Evolutionary conservation across 2,113 vertebrate genomes (phyloP), one percentile per base, ranked within the genome.

Genomic region (Loxodonta africana): DNA sequence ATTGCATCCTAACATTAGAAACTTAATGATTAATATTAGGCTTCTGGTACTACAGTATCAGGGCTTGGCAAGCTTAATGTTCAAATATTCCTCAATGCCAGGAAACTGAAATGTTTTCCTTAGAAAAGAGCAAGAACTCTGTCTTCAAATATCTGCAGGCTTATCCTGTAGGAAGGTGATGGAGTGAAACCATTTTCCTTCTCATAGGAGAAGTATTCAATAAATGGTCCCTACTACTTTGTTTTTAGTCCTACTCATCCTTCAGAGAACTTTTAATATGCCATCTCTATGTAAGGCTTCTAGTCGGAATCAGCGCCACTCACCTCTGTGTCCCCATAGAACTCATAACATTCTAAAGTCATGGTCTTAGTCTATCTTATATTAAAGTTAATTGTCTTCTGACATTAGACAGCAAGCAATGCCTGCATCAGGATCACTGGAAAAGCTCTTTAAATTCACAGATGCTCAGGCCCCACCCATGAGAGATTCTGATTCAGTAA

Each of bases 61-160:
- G 62, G 60, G 26, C 21, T 48, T 51, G 25, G 5, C 8, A 83
- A 90, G 18, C 11, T 69, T 76, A 60, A 69, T 51, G 28, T 83
- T 83, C 88, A 91, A 88, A 85, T 94, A 93, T 83, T 91, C 71
- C 30, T 96, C 63, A 80, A 74, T 1, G 65, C 60, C 65, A 80
- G 33, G 63, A 76, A 44, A 74, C 2, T 21, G 78, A 95, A 83
- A 74, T 71, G 51, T 67, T 67, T 86, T 46, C 41, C 84, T 90
- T 65, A 33, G 44, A 81, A 83, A 95, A 93, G 57, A 9, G 6
- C n/a, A 88, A 48, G 26, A 83, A 60, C 23, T 84, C 48, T 88
- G 20, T 63, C 63, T 73, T 90, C 30, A 83, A 73, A 51, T 65
- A 81, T 26, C 48, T 91, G 11, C n/a, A 63, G 28, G 10, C 44